Evolutionary conservation across 2,797 vertebrate genomes (phyloP).

Genomic region (Dendrocincla tyrannina): DNA sequence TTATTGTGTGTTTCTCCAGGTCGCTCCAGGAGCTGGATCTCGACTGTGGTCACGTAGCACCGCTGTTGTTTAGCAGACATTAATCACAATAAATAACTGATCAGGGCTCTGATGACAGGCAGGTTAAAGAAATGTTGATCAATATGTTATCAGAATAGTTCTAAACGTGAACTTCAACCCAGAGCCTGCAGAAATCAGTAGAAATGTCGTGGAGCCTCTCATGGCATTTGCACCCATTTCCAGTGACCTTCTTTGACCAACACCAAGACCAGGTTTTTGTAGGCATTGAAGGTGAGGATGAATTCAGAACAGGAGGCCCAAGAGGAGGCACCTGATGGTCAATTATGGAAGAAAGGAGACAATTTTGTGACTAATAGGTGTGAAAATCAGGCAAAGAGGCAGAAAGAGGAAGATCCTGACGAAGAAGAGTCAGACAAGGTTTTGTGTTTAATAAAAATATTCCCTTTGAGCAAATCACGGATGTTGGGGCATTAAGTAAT

Average conservation of each 20-base stretch:
- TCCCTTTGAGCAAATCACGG: background rate
- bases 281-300: background rate
- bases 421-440: background rate
- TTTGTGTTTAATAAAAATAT: background rate
- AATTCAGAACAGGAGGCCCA: background rate
- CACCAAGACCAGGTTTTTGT: background rate
- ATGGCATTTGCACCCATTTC: background rate
- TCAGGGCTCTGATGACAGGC: background rate
- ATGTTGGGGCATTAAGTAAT: background rate
- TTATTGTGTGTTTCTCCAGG: background rate
- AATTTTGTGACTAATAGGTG: background rate
- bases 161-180: background rate
- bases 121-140: background rate
- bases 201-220: background rate
- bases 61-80: background rate
- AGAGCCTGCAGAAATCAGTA: background rate
- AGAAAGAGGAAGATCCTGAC: background rate
- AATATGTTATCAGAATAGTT: background rate
- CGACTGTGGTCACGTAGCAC: constrained; percentile 43
- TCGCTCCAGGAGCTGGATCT: background rate
- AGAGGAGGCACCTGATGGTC: background rate
- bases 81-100: background rate
- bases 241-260: background rate
- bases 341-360: background rate
- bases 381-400: background rate